A percentile compares a stretch with the other conserved stretches of the same genome.
These are phyloP conservation scores for Drosophila greeni DNA, from an alignment of 2,888 invertebrate genomes.

Conservation along the genomic window DNA sequence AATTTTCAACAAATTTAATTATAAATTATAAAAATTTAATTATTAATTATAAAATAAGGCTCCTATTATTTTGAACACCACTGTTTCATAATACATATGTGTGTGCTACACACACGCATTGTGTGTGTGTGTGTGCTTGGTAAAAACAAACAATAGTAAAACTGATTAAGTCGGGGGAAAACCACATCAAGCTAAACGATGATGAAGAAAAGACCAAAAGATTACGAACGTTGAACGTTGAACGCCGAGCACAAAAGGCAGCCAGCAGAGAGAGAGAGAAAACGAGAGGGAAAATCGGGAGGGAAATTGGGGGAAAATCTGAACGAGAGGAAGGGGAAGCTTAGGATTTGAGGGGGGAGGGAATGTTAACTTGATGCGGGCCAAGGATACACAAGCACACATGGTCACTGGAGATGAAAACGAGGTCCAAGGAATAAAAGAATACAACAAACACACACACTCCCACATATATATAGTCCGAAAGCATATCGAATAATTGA, in stretches of 20 bases:
- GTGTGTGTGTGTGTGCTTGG: slow-evolving; percentile 32
- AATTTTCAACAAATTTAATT: neutral
- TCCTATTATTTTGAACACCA: neutral
- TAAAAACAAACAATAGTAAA: slow-evolving; percentile 74
- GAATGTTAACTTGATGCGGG: slow-evolving; percentile 41
- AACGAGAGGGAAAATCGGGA: slow-evolving; percentile 10
- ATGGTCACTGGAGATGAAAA: slow-evolving; percentile 56
- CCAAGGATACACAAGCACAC: slow-evolving; percentile 40
- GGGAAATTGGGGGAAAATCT: neutral
- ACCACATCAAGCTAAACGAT: slow-evolving; percentile 74
- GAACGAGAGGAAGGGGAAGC: neutral
- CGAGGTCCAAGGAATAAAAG: slow-evolving; percentile 49
- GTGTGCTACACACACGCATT: slow-evolving; percentile 6
- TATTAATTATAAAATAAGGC: neutral
- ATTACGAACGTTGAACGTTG: slow-evolving; percentile 64
- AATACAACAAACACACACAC: slow-evolving; percentile 35
- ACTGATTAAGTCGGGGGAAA: slow-evolving; percentile 73
- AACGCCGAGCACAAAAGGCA: slow-evolving; percentile 27
- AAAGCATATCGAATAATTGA: slow-evolving; percentile 69
- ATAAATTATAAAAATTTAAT: neutral
- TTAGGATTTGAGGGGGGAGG: slow-evolving; percentile 4
- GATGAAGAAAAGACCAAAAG: slow-evolving; percentile 71
- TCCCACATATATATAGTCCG: neutral
- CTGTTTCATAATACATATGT: slow-evolving; percentile 3
- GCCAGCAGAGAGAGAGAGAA: neutral